Percentiles rank a stretch among this genome's conserved stretches.
Evolutionary conservation across 2,797 vertebrate species (phyloP).

Genomic region (Lagodon rhomboides): DNA sequence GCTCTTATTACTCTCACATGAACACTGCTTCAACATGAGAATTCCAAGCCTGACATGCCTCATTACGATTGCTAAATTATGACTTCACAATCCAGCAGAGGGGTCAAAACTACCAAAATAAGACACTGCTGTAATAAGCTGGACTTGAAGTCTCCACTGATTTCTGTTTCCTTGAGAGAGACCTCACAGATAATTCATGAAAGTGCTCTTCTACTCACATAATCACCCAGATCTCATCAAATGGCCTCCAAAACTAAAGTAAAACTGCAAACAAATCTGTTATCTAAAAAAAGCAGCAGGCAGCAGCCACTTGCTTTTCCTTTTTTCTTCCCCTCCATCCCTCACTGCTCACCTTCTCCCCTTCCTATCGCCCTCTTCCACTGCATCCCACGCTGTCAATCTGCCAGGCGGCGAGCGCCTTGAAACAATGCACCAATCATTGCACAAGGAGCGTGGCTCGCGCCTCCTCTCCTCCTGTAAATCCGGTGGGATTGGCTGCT

Average conservation of each 20-base stretch:
- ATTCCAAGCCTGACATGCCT: neutral
- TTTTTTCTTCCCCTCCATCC: slow-evolving; percentile 5
- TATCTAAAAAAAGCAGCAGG: slow-evolving; percentile 59
- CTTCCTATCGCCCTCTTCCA: slow-evolving; percentile 45
- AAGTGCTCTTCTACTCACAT: slow-evolving; percentile 3
- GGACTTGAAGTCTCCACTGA: neutral
- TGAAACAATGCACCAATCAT: slow-evolving; percentile 72
- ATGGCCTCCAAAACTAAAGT: slow-evolving; percentile 45
- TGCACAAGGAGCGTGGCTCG: slow-evolving; percentile 31
- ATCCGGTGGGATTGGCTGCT: slow-evolving; percentile 63
- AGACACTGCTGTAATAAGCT: neutral
- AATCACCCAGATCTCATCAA: slow-evolving; percentile 45
- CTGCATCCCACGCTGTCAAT: slow-evolving; percentile 55
- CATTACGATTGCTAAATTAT: neutral
- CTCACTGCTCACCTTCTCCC: slow-evolving; percentile 49
- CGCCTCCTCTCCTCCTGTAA: slow-evolving; percentile 36
- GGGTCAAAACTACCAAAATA: neutral
- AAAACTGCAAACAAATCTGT: slow-evolving; percentile 42
- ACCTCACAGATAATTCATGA: neutral
- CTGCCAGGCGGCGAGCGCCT: slow-evolving; percentile 54
- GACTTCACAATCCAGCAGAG: neutral
- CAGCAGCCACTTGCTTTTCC: slow-evolving; percentile 27
- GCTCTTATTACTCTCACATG: neutral
- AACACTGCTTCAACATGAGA: neutral
- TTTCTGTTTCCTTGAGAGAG: slow-evolving; percentile 9